phyloP scores from a whole-genome alignment of 2,888 invertebrate genomes.

The Priocnemis perturbator region DNA sequence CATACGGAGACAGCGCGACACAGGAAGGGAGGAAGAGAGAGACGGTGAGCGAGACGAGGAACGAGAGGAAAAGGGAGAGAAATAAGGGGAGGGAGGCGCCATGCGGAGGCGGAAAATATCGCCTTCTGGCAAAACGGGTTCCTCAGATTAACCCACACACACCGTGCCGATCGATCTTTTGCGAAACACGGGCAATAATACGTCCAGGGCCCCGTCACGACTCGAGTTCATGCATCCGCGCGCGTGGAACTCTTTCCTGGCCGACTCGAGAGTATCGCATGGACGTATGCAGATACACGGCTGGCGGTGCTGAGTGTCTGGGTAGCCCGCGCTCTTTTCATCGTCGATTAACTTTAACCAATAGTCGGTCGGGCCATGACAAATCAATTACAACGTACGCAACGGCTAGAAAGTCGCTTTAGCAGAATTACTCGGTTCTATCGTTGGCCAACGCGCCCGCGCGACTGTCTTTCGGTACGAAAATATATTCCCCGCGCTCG shows the following conservation, averaged over 20 bases:
- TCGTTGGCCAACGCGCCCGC: background rate
- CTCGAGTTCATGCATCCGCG: slow-evolving; percentile 34
- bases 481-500: no score
- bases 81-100: slow-evolving; percentile 58
- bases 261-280: slow-evolving; percentile 22
- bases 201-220: slow-evolving; percentile 39
- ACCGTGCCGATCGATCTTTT: slow-evolving; percentile 62
- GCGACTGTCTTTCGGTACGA: slow-evolving; percentile 3
- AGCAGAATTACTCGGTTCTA: slow-evolving; percentile 32
- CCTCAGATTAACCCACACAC: slow-evolving; percentile 68
- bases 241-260: slow-evolving; percentile 19
- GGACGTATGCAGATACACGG: slow-evolving; percentile 4
- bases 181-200: slow-evolving; percentile 60
- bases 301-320: slow-evolving; percentile 11
- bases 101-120: slow-evolving; percentile 67
- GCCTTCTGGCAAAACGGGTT: slow-evolving; percentile 66
- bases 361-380: slow-evolving; percentile 42
- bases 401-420: slow-evolving; percentile 42
- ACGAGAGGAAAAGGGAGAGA: slow-evolving; percentile 14
- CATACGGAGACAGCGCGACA: background rate
- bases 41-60: slow-evolving; percentile 20
- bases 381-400: slow-evolving; percentile 50
- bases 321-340: slow-evolving; percentile 40
- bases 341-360: slow-evolving; percentile 50
- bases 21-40: slow-evolving; percentile 11